Evolutionary conservation across 1,140 invertebrate genomes (phyloP), one percentile per base, ranked within the genome.

Genomic region (Drosophila suzukii): DNA sequence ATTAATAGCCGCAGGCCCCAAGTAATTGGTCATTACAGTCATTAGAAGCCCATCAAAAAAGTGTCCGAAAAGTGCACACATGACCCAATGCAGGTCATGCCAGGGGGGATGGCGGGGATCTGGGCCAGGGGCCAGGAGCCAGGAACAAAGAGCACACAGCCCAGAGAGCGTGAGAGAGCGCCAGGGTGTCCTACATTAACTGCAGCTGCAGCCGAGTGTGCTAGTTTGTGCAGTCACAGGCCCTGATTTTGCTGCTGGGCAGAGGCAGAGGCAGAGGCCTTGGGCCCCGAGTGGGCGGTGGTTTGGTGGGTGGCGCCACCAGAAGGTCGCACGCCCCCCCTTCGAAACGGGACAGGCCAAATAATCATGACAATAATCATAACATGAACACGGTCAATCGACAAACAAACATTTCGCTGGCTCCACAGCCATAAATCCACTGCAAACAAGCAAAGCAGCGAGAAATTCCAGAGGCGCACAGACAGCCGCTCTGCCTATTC

Each of bases 31-130:
- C 74, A 75, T 75, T 71, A 72, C 58, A 66, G 49, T 70, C 50
- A 59, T 72, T 27, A 27, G 1, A 66, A 76, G 60, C 8, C 34
- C 46, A 46, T 20, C 5, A 3, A 3, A 17, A 17, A 17, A 12
- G 24, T 53, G 43, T 41, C 76, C 77, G 38, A 77, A 76, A 72
- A 72, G 58, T 56, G 43, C 32, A 13, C 24, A 43, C 36, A 59
- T 68, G 62, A 70, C 51, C 59, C 62, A 65, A 68, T 67, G 73
- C 74, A 67, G 73, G 73, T 75, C 73, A 75, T 36, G 38, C 36
- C 55, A 53, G 27, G 36, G n/a, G 49, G 49, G 49, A 6, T 17
- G 10, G n/a, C 11, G 32, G 27, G 38, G 60, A 43, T 27, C 36
- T 27, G 36, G 15, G 27, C 43, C 32, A 65, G 10, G 27, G 27